Evolutionary conservation across 2,888 invertebrate genomes (phyloP).

Genomic region (Pristionchus entomophagus): DNA sequence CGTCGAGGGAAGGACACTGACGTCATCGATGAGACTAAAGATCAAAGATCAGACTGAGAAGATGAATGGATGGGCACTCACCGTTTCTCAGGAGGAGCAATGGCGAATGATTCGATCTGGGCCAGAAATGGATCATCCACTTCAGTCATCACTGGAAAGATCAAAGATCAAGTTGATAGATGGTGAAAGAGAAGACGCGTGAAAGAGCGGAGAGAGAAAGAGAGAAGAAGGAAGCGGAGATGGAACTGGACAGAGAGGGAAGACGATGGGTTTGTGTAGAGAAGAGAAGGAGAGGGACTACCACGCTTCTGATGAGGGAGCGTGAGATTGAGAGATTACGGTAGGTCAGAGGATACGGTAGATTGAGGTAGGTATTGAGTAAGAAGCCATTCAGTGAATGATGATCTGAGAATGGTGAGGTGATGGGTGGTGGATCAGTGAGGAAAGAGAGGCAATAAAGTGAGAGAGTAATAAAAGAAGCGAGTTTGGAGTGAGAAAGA

Average conservation of each 20-base stretch:
- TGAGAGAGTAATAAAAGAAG: slow-evolving; percentile 6
- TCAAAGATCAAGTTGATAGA: slow-evolving; percentile 21
- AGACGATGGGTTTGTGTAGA: slow-evolving; percentile 38
- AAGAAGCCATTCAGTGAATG: not conserved
- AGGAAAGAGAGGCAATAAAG: not conserved
- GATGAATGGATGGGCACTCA: not conserved
- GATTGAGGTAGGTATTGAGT: not conserved
- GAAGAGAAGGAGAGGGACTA: not conserved
- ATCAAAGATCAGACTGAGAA: slow-evolving; percentile 24
- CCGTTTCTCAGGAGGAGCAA: slow-evolving; percentile 39
- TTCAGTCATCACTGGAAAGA: not conserved
- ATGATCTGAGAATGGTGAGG: slow-evolving; percentile 7
- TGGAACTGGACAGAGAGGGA: slow-evolving; percentile 2
- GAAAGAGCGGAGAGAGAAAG: not conserved
- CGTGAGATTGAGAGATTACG: not conserved
- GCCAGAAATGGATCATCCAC: slow-evolving; percentile 41
- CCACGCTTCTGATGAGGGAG: not conserved
- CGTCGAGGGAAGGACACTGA: not conserved
- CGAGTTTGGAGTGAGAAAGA: slow-evolving; percentile 18
- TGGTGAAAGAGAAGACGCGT: not conserved
- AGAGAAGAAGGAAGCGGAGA: not conserved
- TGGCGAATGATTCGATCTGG: slow-evolving; percentile 46
- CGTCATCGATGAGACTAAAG: not conserved
- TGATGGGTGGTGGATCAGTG: not conserved
- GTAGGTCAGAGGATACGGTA: not conserved